Evolutionary conservation across 1,140 invertebrate species (phyloP).

Genomic region (Ceratina calcarata): DNA sequence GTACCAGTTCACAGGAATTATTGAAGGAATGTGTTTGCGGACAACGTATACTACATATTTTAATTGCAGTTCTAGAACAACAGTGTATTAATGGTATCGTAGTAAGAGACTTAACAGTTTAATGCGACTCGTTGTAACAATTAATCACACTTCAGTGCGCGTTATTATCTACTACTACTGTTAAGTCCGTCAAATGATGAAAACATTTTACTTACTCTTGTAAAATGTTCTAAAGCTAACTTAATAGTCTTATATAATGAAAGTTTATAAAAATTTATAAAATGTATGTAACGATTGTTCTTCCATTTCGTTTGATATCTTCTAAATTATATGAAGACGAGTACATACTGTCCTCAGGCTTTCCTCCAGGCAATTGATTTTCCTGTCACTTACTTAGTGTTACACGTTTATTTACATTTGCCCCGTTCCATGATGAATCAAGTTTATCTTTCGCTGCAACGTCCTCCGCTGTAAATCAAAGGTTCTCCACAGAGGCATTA

Average conservation of each 20-base stretch:
- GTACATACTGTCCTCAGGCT: too few relatives aligned
- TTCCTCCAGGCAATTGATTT: not conserved
- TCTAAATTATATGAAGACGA: not conserved
- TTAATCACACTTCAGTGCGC: not conserved
- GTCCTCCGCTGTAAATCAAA: not conserved
- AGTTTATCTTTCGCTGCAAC: not conserved
- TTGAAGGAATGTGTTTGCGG: not conserved
- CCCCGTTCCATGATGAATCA: not conserved
- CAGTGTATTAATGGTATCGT: not conserved
- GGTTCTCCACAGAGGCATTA: too few relatives aligned
- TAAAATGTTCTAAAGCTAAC: too few relatives aligned
- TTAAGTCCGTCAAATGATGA: not conserved
- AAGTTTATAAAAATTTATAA: not conserved
- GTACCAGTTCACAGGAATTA: not conserved
- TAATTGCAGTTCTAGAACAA: constrained; percentile 38
- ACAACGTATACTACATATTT: not conserved
- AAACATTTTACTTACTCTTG: not conserved
- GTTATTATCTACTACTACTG: not conserved
- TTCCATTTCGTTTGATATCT: not conserved
- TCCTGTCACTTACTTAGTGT: not conserved
- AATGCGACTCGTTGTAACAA: not conserved
- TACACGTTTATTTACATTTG: not conserved
- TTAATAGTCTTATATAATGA: not conserved
- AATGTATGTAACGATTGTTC: not conserved
- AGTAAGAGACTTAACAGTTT: constrained; percentile 6